Base-by-base conservation (phyloP, 2,113 vertebrate genomes). In the Scytalopus superciliaris region DNA sequence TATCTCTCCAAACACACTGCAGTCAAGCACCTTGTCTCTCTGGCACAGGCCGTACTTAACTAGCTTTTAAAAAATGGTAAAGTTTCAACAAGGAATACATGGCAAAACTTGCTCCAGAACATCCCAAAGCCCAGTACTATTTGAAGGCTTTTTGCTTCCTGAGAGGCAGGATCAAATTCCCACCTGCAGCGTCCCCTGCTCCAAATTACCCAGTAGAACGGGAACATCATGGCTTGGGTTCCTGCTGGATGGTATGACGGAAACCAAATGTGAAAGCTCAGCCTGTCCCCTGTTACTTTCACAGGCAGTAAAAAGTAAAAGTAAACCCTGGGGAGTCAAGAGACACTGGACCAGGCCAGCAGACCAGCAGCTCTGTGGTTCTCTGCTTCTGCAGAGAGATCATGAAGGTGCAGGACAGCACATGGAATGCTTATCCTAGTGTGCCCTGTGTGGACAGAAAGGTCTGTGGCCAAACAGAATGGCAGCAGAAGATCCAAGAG, bases 321-420 rank as follows among this genome's bases (percentile, higher is more conserved):
- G 7, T 23, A 47, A 67, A 40, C 9, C n/a, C 63, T 7, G 0
- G 30, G 52, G 18, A 33, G 27, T 0, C 10, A 14, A 14, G 5
- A 35, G 52, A 1, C 0, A 40, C 37, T 12, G 3, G 25, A 12
- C 40, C 3, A 37, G 39, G 17, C 39, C 6, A 10, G 39, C 28
- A 49, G 49, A 2, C 0, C 23, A 16, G 60, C 56, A 31, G 5
- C 49, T 15, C 49, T 56, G 22, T 31, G 8, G 28, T 2, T 6
- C 47, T 17, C 31, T 10, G 18, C 53, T 21, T 7, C 72, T 19
- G 8, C 59, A 55, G 55, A 55, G 55, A 19, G 27, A 25, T 0
- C 10, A 4, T 0, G 0, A 13, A 1, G 2, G 31, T 10, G 2
- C 0, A 10, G 56, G n/a, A 28, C 47, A 40, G 44, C 53, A 45